Percentiles rank a stretch among this genome's conserved stretches.
These are phyloP conservation scores for Crenuchus spilurus DNA, from an alignment of 2,797 vertebrate genomes.

Conservation along the genomic window DNA sequence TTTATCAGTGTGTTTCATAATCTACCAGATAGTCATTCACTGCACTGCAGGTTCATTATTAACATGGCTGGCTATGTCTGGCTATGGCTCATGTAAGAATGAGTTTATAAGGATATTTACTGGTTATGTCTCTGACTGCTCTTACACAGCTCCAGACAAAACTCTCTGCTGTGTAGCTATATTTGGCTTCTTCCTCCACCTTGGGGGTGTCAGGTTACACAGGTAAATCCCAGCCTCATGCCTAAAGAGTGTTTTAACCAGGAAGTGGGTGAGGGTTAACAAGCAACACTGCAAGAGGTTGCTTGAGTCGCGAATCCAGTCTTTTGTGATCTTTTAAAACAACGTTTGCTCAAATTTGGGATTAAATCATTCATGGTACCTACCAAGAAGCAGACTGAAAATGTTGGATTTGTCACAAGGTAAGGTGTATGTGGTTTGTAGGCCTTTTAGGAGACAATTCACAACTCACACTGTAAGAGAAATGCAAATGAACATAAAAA, in stretches of 20 bases:
- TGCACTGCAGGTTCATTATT: too few species aligned
- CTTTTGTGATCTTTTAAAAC: not conserved
- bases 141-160: not conserved
- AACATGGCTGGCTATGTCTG: too few species aligned
- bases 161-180: not conserved
- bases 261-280: constrained; percentile 26
- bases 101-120: too few species aligned
- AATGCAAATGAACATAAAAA: too few species aligned
- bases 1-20: too few species aligned
- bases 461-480: too few species aligned
- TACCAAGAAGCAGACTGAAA: not conserved
- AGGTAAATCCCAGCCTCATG: constrained; percentile 25
- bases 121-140: too few species aligned
- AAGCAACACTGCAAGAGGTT: not conserved
- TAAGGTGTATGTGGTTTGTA: not conserved
- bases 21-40: too few species aligned
- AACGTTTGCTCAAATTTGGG: not conserved
- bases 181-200: not conserved
- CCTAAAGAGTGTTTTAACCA: constrained; percentile 10
- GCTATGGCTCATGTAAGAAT: too few species aligned
- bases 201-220: constrained; percentile 27
- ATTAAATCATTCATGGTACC: not conserved
- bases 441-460: too few species aligned
- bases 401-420: constrained; percentile 12
- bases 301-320: not conserved